Conservation (phyloP, 2,888 invertebrate species). For the Sicus ferrugineus region DNA sequence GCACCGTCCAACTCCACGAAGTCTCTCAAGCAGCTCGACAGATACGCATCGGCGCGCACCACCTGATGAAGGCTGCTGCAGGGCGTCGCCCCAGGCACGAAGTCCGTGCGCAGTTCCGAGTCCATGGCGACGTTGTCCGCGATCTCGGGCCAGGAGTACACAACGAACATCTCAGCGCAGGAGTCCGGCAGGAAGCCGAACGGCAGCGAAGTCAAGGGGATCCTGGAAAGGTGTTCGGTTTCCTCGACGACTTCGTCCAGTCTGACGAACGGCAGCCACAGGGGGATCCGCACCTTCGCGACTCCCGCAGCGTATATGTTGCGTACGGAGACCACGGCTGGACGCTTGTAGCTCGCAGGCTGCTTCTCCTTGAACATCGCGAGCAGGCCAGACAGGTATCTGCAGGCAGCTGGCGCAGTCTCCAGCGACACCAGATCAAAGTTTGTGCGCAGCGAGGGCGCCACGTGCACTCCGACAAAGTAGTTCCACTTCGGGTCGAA, state of each 20-base stretch:
- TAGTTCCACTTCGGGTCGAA: slow-evolving; percentile 79
- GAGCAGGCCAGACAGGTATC: slow-evolving; percentile 82
- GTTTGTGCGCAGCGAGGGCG: slow-evolving; percentile 78
- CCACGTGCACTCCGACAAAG: slow-evolving; percentile 82
- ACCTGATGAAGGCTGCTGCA: slow-evolving; percentile 71
- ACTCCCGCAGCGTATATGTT: slow-evolving; percentile 70
- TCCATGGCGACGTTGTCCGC: slow-evolving; percentile 88
- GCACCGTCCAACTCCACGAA: slow-evolving; percentile 72
- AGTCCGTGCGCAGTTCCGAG: slow-evolving; percentile 85
- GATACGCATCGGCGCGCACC: slow-evolving; percentile 76
- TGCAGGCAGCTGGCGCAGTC: slow-evolving; percentile 80
- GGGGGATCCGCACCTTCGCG: slow-evolving; percentile 58
- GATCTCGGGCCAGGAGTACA: slow-evolving; percentile 86
- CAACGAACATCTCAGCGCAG: slow-evolving; percentile 77
- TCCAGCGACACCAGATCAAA: slow-evolving; percentile 91
- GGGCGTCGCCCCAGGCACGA: slow-evolving; percentile 82
- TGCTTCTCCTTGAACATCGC: slow-evolving; percentile 91
- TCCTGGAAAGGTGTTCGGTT: slow-evolving; percentile 39
- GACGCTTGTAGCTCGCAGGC: slow-evolving; percentile 69
- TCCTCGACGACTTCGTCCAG: neutral
- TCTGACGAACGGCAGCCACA: slow-evolving; percentile 51
- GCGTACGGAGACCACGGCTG: slow-evolving; percentile 73
- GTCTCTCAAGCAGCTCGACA: slow-evolving; percentile 78
- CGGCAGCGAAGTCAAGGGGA: slow-evolving; percentile 71
- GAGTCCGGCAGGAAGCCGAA: slow-evolving; percentile 88